Evolutionary conservation across 2,113 vertebrate species (phyloP).

Genomic region (Vanacampus margaritifer): DNA sequence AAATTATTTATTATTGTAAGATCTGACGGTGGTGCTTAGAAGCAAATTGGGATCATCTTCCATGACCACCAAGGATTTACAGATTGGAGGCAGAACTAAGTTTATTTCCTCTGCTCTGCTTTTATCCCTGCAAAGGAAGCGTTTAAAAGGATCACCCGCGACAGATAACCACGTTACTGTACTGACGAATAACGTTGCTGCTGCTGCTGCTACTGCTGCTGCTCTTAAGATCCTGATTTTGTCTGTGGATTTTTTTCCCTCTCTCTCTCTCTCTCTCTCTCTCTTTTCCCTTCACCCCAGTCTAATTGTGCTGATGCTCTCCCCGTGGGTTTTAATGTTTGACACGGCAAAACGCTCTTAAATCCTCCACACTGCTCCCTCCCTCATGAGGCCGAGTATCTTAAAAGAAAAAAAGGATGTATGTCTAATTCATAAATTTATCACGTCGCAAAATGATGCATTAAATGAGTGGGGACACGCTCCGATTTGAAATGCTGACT

Average conservation of each 20-base stretch:
- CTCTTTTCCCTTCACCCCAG: conserved; percentile 63
- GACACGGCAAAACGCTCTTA: conserved; percentile 79
- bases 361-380: conserved; percentile 72
- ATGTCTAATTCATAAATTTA: conserved; percentile 83
- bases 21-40: conserved; percentile 78
- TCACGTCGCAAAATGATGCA: conserved; percentile 77
- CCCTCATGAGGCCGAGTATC: conserved; percentile 72
- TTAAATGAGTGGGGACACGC: conserved; percentile 79
- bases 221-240: conserved; percentile 74
- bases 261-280: neutral
- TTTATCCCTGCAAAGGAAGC: conserved; percentile 81
- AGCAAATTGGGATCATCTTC: conserved; percentile 83
- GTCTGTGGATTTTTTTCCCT: conserved; percentile 58
- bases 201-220: conserved; percentile 56
- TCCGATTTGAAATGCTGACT: conserved; percentile 81
- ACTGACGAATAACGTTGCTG: conserved; percentile 64
- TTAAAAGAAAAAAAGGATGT: conserved; percentile 77
- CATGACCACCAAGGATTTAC: conserved; percentile 81
- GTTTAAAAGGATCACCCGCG: conserved; percentile 80
- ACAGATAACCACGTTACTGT: conserved; percentile 80
- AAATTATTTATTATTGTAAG: conserved; percentile 81
- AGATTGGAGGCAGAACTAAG: conserved; percentile 82
- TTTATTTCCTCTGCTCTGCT: conserved; percentile 78
- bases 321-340: conserved; percentile 80
- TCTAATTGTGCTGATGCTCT: conserved; percentile 78